Evolutionary conservation across 2,113 vertebrate genomes (phyloP).

Genomic region (Salvelinus sp.): DNA sequence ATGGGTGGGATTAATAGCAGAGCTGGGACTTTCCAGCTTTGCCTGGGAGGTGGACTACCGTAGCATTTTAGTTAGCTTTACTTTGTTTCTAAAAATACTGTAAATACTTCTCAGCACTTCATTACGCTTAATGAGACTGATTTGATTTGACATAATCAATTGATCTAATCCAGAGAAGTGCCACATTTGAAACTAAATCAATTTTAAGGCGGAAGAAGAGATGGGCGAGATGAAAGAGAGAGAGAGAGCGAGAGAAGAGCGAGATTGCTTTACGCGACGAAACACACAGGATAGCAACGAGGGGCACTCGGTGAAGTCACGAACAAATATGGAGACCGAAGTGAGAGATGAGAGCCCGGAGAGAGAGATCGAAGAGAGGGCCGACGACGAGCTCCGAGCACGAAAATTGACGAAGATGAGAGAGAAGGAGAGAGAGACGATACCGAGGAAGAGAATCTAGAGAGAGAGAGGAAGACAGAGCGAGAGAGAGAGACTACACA

Average conservation of each 20-base stretch:
- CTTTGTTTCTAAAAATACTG: constrained; percentile 53
- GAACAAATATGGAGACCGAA: no score
- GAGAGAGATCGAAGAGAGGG: no score
- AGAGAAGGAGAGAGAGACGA: no score
- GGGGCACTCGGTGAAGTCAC: no score
- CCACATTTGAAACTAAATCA: constrained; percentile 46
- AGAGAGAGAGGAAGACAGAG: no score
- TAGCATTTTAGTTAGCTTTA: constrained; percentile 52
- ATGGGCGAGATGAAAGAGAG: constrained; percentile 24
- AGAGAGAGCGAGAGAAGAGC: constrained; percentile 1
- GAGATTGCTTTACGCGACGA: no score
- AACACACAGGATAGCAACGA: no score
- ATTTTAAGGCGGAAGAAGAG: constrained; percentile 39
- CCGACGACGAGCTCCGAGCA: no score
- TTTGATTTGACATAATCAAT: constrained; percentile 47
- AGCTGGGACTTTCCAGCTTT: constrained; percentile 74
- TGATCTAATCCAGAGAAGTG: constrained; percentile 43
- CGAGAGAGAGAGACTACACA: no score
- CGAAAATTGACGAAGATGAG: no score
- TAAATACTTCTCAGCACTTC: constrained; percentile 45
- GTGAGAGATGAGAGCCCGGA: no score
- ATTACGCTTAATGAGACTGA: constrained; percentile 50
- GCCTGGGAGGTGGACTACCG: constrained; percentile 50
- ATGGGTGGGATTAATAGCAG: constrained; percentile 60
- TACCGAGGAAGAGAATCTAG: no score